Evolutionary conservation across 2,888 invertebrate species (phyloP).

Genomic region (Ecdyonurus torrentis): DNA sequence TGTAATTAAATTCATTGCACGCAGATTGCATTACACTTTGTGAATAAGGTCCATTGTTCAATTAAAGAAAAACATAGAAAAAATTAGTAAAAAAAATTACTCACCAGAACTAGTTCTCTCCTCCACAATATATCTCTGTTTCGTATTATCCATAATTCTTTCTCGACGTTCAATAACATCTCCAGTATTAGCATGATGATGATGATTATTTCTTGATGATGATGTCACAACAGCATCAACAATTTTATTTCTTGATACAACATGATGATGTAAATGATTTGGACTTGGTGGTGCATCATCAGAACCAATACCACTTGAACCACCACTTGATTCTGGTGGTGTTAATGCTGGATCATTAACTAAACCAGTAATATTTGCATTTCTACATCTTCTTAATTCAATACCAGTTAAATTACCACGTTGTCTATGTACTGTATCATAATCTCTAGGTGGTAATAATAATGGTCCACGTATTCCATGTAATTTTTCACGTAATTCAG

Average conservation of each 20-base stretch:
- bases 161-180: neutral
- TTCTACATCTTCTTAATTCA: constrained; percentile 49
- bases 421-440: constrained; percentile 76
- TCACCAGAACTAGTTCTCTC: constrained; percentile 45
- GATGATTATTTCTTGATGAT: neutral
- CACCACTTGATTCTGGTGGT: constrained; percentile 44
- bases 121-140: constrained; percentile 29
- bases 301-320: constrained; percentile 77
- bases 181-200: too few species aligned
- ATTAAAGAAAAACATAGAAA: too few species aligned
- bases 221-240: neutral
- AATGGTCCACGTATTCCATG: constrained; percentile 46
- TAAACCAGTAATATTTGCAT: constrained; percentile 46
- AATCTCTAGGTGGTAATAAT: constrained; percentile 81
- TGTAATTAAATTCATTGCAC: too few species aligned
- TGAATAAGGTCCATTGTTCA: too few species aligned
- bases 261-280: constrained; percentile 22
- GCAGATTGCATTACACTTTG: too few species aligned
- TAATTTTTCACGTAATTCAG: constrained; percentile 69
- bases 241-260: neutral
- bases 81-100: constrained; percentile 21
- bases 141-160: constrained; percentile 12
- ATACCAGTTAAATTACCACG: constrained; percentile 60
- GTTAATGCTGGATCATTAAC: constrained; percentile 30
- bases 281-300: constrained; percentile 69